A percentile compares a stretch with the other conserved stretches of the same genome.
Evolutionary conservation across 2,113 vertebrate species (phyloP).

Genomic region (Aix galericulata): DNA sequence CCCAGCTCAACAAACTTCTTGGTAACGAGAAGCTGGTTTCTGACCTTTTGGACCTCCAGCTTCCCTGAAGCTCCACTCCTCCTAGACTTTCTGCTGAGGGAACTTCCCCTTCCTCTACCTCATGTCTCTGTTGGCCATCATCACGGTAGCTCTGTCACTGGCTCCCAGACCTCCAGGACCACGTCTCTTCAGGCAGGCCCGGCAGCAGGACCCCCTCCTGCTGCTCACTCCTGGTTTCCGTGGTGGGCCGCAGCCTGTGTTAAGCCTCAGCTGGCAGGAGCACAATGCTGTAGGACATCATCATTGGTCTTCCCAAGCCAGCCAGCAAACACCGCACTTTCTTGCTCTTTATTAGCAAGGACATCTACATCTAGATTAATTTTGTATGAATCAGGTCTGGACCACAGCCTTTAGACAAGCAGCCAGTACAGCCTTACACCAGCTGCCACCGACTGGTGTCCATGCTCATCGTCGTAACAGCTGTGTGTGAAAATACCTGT

Average conservation of each 20-base stretch:
- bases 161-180: neutral
- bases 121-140: neutral
- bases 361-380: neutral
- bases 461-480: neutral
- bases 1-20: neutral
- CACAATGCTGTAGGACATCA: neutral
- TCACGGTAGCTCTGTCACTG: accelerated
- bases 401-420: neutral
- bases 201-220: neutral
- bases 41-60: neutral
- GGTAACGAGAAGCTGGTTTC: neutral
- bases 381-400: neutral
- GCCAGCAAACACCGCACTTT: neutral
- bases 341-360: neutral
- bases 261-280: neutral
- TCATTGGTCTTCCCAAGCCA: neutral
- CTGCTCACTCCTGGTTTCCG: neutral
- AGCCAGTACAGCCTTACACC: neutral
- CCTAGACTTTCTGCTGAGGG: neutral
- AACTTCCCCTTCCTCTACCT: neutral
- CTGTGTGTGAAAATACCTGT: neutral
- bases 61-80: neutral
- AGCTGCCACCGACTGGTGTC: neutral
- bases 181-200: neutral
- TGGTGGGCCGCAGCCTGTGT: neutral